Evolutionary conservation across 2,888 invertebrate species (phyloP), one percentile per base, ranked within the genome.

Genomic region (Rhorus exstirpatorius): DNA sequence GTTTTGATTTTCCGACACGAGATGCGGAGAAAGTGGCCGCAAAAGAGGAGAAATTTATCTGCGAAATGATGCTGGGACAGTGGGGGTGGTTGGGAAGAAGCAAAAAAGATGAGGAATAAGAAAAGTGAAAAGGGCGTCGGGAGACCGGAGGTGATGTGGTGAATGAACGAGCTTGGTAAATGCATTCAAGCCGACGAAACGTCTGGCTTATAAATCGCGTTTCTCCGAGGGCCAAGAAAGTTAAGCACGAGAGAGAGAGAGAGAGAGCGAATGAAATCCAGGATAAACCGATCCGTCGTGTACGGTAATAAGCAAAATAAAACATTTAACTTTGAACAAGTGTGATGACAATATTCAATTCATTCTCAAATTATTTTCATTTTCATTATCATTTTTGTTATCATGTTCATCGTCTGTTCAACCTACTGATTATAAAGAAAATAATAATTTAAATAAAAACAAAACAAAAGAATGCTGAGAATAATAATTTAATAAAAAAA

Each of bases 141-240:
- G 77, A 79, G 78, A 55, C 61, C 75, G 38, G 60, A 71, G 51
- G 68, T 51, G 75, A 81, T 75, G 31, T 75, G 81, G 76, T 55
- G 79, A 83, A 83, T 53, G 78, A 85, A 80, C 80, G 78, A 80
- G 74, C 72, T 61, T 61, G 77, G 49, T 74, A 68, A 84, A 82
- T 83, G 83, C 80, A 86, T 85, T 84, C 84, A 77, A 82, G 83
- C 85, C 85, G 79, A 87, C 85, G 87, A 87, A 88, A 87, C 85
- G 86, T 87, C 87, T 86, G 87, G 86, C 88, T 89, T 87, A 88
- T 89, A 89, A 89, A 89, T 89, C 88, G 87, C 83, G 83, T 86
- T 61, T 77, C 49, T 38, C 86, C 81, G 84, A 83, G 86, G 86
- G 75, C 71, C 84, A 81, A 84, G 71, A 79, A 58, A 79, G 70